phyloP scores from a whole-genome alignment of 2,113 vertebrate genomes.

The Prietella phreatophila region DNA sequence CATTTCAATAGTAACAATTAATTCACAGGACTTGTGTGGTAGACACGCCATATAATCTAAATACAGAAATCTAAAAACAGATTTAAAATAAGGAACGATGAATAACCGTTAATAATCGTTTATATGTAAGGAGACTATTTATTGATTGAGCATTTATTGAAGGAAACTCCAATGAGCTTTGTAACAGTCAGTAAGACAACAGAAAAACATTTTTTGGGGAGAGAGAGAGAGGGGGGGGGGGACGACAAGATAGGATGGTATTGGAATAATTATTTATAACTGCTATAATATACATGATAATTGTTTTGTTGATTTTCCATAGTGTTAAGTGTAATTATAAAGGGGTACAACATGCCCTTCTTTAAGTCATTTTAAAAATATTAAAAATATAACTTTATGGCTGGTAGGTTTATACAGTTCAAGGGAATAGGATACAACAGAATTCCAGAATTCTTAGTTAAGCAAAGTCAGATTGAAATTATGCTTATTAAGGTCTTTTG shows the following conservation, averaged over 20 bases:
- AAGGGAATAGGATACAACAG: too few species aligned
- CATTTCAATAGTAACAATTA: neutral
- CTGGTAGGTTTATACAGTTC: neutral
- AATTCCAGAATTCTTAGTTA: too few species aligned
- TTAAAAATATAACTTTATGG: too few species aligned
- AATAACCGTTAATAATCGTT: neutral
- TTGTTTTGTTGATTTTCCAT: too few species aligned
- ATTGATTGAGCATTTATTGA: neutral
- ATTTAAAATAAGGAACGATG: neutral
- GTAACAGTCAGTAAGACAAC: too few species aligned
- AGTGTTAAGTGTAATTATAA: neutral
- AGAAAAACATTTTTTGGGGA: neutral
- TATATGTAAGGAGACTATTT: neutral
- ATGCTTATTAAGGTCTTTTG: neutral
- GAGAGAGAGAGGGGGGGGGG: too few species aligned
- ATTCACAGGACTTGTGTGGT: neutral
- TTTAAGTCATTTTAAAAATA: neutral
- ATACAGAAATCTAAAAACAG: neutral
- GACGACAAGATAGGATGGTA: neutral
- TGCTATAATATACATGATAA: too few species aligned
- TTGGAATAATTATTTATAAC: neutral
- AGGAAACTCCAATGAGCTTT: neutral
- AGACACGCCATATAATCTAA: neutral
- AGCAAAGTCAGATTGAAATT: too few species aligned
- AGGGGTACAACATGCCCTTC: neutral